These are phyloP conservation scores for Pachycephala philippinensis DNA, from an alignment of 2,113 vertebrate species.

Conservation along the genomic window DNA sequence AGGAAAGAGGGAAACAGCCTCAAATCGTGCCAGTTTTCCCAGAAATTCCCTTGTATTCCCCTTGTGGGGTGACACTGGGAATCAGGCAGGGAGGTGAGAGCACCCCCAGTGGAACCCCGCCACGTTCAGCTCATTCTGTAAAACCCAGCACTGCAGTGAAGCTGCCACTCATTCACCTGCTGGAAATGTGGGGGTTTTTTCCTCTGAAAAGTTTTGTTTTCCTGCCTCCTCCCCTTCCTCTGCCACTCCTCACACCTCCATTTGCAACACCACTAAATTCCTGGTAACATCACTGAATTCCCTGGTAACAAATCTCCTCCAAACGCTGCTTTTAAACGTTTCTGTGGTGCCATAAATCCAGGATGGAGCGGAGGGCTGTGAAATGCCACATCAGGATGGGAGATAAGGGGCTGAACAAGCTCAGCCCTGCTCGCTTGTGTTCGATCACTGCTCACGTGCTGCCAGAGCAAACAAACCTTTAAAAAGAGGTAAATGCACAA, in stretches of 20 bases:
- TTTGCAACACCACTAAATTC: background rate
- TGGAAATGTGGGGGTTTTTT: background rate
- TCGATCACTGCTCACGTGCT: background rate
- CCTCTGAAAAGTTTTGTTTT: background rate
- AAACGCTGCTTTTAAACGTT: background rate
- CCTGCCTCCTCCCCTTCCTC: background rate
- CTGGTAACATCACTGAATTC: background rate
- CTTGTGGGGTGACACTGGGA: background rate
- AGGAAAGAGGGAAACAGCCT: background rate
- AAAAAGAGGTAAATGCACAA: background rate
- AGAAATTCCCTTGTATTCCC: too few relatives aligned
- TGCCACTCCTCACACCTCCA: background rate
- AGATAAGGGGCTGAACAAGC: background rate
- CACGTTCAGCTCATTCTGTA: rapidly evolving
- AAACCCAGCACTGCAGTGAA: background rate
- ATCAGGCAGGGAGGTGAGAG: background rate
- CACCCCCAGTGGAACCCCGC: background rate
- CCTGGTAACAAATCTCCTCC: background rate
- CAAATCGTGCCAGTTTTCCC: background rate
- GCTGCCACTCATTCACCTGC: background rate
- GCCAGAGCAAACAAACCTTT: background rate
- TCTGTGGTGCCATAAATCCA: background rate
- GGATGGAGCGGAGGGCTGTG: background rate
- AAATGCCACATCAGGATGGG: background rate
- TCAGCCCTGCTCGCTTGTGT: background rate